phyloP scores from a whole-genome alignment of 1,140 invertebrate species.

The Drosophila cardini region DNA sequence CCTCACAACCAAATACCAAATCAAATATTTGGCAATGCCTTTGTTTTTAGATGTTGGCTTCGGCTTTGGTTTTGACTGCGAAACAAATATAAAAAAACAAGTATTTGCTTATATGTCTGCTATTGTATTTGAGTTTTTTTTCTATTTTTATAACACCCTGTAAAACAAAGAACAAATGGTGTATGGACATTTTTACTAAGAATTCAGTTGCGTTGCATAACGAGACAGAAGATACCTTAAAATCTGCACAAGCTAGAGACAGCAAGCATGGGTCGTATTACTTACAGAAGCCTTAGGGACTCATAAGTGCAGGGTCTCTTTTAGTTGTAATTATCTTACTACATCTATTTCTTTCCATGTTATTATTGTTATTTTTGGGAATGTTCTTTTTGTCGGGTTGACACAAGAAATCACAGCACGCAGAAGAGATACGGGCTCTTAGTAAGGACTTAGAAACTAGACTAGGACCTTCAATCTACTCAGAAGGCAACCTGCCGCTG shows the following conservation, averaged over 20 bases:
- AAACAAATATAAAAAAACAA: conserved; percentile 79
- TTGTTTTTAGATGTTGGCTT: conserved; percentile 62
- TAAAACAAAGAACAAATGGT: too few relatives aligned
- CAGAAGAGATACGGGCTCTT: conserved; percentile 14
- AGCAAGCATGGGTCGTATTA: too few relatives aligned
- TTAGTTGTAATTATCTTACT: too few relatives aligned
- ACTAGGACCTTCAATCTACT: conserved; percentile 4
- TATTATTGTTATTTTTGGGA: conserved; percentile 1
- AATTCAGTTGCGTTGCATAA: too few relatives aligned
- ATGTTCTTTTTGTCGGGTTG: conserved; percentile 51
- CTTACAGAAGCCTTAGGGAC: too few relatives aligned
- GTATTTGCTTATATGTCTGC: conserved; percentile 63
- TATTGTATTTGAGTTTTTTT: conserved; percentile 14
- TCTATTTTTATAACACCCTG: neutral
- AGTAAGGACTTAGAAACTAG: neutral
- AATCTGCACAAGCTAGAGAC: too few relatives aligned
- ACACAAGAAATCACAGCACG: conserved; percentile 72
- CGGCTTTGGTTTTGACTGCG: conserved; percentile 52
- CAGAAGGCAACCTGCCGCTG: conserved; percentile 60
- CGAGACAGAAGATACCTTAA: too few relatives aligned
- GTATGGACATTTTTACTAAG: too few relatives aligned
- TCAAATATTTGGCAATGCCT: conserved; percentile 65
- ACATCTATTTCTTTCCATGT: too few relatives aligned
- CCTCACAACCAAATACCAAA: conserved; percentile 37
- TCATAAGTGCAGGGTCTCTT: too few relatives aligned